These are phyloP conservation scores for Ciconia boyciana DNA, from an alignment of 2,113 vertebrate genomes.

Conservation along the genomic window DNA sequence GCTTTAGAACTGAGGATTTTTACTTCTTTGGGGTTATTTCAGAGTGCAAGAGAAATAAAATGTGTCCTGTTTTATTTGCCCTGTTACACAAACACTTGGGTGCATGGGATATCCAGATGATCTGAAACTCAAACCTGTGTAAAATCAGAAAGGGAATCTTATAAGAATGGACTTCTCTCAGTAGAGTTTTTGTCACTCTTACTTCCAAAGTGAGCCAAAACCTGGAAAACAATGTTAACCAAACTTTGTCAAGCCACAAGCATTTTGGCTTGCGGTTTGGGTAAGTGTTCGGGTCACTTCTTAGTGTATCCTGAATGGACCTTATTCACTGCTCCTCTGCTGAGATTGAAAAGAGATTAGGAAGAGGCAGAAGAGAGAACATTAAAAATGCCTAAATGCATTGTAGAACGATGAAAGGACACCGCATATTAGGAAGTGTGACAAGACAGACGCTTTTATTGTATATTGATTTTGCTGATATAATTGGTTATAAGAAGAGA, in stretches of 20 bases:
- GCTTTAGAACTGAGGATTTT: neutral
- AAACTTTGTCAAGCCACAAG: constrained; percentile 18
- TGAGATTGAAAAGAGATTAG: neutral
- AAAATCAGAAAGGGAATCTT: neutral
- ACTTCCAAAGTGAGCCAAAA: constrained; percentile 1
- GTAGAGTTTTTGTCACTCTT: constrained; percentile 17
- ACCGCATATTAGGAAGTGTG: neutral
- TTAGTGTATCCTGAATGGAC: neutral
- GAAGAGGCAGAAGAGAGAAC: neutral
- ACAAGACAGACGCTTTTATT: neutral
- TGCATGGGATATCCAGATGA: neutral
- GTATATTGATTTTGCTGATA: neutral
- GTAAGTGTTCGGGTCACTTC: neutral
- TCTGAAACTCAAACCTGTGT: neutral
- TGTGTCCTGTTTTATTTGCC: neutral
- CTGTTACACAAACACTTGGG: neutral
- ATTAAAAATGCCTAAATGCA: neutral
- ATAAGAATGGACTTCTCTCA: neutral
- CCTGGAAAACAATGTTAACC: neutral
- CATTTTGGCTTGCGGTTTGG: constrained; percentile 19
- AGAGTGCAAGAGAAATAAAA: neutral
- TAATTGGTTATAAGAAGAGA: neutral
- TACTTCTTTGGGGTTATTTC: neutral
- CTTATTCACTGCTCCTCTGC: neutral
- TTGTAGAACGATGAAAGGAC: neutral